These are phyloP conservation scores for Balanococcus diminutus DNA, from an alignment of 2,888 invertebrate genomes.

Conservation along the genomic window DNA sequence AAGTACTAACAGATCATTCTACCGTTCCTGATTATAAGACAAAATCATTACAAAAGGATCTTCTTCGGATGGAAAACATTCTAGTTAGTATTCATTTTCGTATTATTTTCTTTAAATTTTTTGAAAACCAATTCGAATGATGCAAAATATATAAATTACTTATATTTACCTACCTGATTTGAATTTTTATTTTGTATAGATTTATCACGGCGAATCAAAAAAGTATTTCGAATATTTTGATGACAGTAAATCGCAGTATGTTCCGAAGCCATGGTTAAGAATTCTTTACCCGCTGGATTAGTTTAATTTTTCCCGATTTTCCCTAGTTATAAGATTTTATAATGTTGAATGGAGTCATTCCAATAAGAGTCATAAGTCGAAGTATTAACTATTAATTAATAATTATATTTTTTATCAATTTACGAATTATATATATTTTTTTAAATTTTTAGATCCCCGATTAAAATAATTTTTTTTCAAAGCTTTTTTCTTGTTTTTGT, in stretches of 20 bases:
- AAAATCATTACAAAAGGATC: background rate
- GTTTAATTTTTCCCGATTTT: no score
- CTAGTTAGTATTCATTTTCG: background rate
- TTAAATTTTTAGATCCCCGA: background rate
- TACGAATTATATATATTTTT: no score
- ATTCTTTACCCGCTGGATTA: background rate
- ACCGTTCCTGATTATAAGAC: background rate
- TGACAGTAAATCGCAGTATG: background rate
- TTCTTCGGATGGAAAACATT: background rate
- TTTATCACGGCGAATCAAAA: background rate
- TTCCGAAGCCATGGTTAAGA: background rate
- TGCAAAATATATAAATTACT: no score
- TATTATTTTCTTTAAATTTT: no score
- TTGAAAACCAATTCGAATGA: no score
- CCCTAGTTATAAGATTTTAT: no score
- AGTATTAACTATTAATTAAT: no score
- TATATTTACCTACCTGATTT: background rate
- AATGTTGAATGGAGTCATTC: background rate
- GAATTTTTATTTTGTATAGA: background rate
- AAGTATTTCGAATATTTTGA: conserved; percentile 23
- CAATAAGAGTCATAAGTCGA: no score
- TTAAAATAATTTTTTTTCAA: no score
- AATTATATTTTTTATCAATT: background rate
- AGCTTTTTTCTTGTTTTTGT: no score
- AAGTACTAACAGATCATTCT: conserved; percentile 11